These are phyloP conservation scores for Lagodon rhomboides DNA, from an alignment of 2,797 vertebrate species.

Conservation along the genomic window DNA sequence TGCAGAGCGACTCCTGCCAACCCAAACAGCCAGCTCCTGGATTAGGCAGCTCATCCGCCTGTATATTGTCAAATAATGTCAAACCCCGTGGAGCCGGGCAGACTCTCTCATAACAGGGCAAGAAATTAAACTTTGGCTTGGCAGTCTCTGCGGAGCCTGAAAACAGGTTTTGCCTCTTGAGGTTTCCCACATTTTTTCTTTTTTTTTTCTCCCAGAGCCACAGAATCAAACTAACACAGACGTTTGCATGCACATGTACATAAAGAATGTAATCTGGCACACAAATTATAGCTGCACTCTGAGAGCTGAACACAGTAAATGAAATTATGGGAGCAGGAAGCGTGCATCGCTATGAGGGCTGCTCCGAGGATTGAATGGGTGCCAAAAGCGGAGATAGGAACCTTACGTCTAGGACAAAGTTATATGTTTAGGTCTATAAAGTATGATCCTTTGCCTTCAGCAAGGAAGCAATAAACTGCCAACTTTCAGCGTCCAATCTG, in stretches of 20 bases:
- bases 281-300: neutral
- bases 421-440: conserved; percentile 9
- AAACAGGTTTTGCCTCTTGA: conserved; percentile 10
- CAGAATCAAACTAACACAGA: conserved; percentile 13
- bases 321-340: conserved; percentile 24
- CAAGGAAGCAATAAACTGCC: conserved; percentile 41
- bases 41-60: conserved; percentile 59
- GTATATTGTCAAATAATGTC: conserved; percentile 56
- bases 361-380: neutral
- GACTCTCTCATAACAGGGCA: conserved; percentile 55
- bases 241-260: conserved; percentile 20
- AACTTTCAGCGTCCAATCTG: conserved; percentile 12
- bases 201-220: conserved; percentile 18
- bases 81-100: conserved; percentile 43
- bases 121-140: conserved; percentile 49
- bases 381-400: conserved; percentile 25
- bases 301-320: neutral
- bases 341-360: neutral
- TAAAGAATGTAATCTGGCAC: neutral
- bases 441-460: conserved; percentile 22
- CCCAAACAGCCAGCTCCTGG: conserved; percentile 32
- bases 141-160: conserved; percentile 32
- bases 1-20: conserved; percentile 30
- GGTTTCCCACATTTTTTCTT: conserved; percentile 7
- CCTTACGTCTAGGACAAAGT: conserved; percentile 7